Conservation (phyloP, 2,113 vertebrate species). For the Anoplopoma fimbria region DNA sequence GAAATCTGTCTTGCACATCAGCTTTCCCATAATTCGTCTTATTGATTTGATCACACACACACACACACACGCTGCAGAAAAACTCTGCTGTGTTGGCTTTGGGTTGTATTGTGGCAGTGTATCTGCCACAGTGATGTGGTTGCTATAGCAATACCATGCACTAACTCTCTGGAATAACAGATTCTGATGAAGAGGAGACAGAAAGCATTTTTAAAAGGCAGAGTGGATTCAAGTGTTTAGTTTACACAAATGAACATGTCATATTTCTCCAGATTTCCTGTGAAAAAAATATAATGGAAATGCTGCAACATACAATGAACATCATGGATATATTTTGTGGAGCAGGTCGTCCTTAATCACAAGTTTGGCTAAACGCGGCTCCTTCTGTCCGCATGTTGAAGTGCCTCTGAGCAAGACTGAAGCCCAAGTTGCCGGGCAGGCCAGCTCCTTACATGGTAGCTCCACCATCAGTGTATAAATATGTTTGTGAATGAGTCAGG, state of each 20-base stretch:
- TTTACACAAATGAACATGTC: conserved; percentile 24
- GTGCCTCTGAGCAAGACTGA: too few relatives aligned
- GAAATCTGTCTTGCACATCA: background rate
- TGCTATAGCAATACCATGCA: conserved; percentile 77
- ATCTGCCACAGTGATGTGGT: conserved; percentile 72
- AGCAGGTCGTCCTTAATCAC: too few relatives aligned
- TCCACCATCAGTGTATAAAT: too few relatives aligned
- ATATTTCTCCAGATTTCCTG: conserved; percentile 6
- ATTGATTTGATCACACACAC: background rate
- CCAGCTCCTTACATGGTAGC: too few relatives aligned
- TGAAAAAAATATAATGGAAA: background rate
- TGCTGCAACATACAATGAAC: background rate
- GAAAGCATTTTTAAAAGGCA: conserved; percentile 15
- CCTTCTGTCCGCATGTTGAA: too few relatives aligned
- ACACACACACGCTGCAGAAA: background rate
- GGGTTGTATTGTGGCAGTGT: conserved; percentile 52
- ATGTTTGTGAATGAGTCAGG: too few relatives aligned
- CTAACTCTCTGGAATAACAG: conserved; percentile 49
- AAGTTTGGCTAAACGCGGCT: too few relatives aligned
- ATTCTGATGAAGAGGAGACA: conserved; percentile 47
- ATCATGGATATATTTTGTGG: too few relatives aligned
- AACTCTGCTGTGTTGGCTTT: conserved; percentile 41
- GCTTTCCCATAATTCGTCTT: background rate
- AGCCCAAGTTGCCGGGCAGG: too few relatives aligned
- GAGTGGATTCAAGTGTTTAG: conserved; percentile 46